Evolutionary conservation across 92 coral and sea anemone genomes (phyloP).

Genomic region (Siderastrea radians): DNA sequence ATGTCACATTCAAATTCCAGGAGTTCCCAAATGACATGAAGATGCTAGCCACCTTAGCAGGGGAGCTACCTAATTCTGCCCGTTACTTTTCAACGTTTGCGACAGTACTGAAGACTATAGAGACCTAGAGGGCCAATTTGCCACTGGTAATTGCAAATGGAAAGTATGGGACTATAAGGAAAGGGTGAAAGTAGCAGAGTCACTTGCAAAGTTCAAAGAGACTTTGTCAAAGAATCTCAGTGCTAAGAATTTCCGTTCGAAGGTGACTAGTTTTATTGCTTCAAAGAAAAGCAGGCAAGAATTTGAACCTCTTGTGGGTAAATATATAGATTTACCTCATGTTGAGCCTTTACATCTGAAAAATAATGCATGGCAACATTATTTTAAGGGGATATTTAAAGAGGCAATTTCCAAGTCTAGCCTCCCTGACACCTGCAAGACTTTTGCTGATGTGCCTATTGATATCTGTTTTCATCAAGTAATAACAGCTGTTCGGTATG

Average conservation of each 20-base stretch:
- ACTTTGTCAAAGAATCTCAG: conserved; percentile 56
- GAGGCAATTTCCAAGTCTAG: conserved; percentile 65
- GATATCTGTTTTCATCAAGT: conserved; percentile 59
- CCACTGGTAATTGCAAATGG: conserved; percentile 42
- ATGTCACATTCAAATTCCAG: conserved; percentile 59
- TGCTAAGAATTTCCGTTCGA: conserved; percentile 38
- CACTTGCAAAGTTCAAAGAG: conserved; percentile 52
- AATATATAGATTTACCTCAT: conserved; percentile 37
- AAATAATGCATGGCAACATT: conserved; percentile 41
- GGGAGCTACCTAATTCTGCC: conserved; percentile 63
- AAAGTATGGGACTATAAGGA: conserved; percentile 52
- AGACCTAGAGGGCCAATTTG: conserved; percentile 64
- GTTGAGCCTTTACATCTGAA: conserved; percentile 53
- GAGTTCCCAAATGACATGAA: conserved; percentile 69
- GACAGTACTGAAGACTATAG: conserved; percentile 50
- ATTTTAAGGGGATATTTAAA: conserved; percentile 30
- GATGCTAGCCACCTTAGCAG: conserved; percentile 54
- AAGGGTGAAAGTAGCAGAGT: conserved; percentile 59
- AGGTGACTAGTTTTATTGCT: conserved; percentile 65
- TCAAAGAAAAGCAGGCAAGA: conserved; percentile 62
- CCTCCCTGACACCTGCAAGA: conserved; percentile 55
- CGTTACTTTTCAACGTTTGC: conserved; percentile 69
- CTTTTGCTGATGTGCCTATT: conserved; percentile 66
- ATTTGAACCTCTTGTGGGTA: conserved; percentile 38
- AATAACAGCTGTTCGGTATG: conserved; percentile 46